These are phyloP conservation scores for Eulimnadia texana DNA, from an alignment of 1,140 invertebrate species.

Conservation along the genomic window DNA sequence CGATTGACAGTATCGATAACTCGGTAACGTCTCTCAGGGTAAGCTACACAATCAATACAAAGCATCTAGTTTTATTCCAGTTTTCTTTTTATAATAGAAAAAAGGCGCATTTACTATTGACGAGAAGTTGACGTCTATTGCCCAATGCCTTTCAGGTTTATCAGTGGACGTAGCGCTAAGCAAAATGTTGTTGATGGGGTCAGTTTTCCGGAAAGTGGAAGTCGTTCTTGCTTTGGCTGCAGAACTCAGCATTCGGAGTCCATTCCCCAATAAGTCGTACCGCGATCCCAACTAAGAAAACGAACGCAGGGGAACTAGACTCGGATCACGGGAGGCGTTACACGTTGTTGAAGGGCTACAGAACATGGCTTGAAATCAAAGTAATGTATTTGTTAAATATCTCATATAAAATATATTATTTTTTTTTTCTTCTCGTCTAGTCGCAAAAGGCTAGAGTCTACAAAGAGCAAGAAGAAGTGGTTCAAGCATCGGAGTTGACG, in stretches of 20 bases:
- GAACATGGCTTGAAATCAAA: slow-evolving; percentile 76
- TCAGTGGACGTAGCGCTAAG: slow-evolving; percentile 91
- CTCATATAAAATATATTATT: background rate
- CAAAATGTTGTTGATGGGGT: slow-evolving; percentile 90
- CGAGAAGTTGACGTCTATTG: slow-evolving; percentile 78
- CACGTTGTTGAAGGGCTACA: slow-evolving; percentile 74
- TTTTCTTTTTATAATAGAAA: slow-evolving; percentile 1
- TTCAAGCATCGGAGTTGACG: slow-evolving; percentile 53
- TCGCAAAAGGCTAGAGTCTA: slow-evolving; percentile 17
- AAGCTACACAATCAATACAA: no score
- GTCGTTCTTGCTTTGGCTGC: slow-evolving; percentile 82
- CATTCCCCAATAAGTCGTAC: slow-evolving; percentile 79
- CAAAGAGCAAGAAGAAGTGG: slow-evolving; percentile 61
- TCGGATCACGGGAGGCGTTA: slow-evolving; percentile 92
- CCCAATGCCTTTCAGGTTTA: slow-evolving; percentile 68
- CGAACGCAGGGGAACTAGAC: slow-evolving; percentile 60
- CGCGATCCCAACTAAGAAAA: slow-evolving; percentile 67
- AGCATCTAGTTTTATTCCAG: background rate
- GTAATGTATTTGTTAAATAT: slow-evolving; percentile 9
- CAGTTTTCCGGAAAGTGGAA: slow-evolving; percentile 77
- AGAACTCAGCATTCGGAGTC: slow-evolving; percentile 80
- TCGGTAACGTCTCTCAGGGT: slow-evolving; percentile 74
- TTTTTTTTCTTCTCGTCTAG: background rate
- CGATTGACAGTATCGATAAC: slow-evolving; percentile 61
- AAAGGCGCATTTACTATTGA: slow-evolving; percentile 66